Conservation (phyloP, 1,140 invertebrate species). For the Bombus pyrosoma region DNA sequence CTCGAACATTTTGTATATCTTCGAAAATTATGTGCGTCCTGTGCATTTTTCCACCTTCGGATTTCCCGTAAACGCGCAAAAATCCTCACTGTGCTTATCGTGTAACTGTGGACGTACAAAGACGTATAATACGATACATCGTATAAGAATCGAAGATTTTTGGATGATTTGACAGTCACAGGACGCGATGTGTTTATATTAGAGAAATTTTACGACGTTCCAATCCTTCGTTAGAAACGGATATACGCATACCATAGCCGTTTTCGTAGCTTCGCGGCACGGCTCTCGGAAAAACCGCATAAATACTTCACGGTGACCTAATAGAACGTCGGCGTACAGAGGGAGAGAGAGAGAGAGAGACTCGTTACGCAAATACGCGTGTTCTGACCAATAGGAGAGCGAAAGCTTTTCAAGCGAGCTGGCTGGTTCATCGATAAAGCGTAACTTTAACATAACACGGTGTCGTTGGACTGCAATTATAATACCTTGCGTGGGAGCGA, state of each 20-base stretch:
- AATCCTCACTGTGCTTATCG: too few species aligned
- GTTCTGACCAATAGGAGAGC: neutral
- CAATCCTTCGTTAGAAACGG: neutral
- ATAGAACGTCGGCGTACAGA: constrained; percentile 3
- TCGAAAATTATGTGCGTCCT: too few species aligned
- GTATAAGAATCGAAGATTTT: too few species aligned
- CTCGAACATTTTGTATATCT: too few species aligned
- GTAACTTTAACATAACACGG: neutral
- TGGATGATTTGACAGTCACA: neutral
- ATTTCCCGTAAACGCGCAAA: too few species aligned
- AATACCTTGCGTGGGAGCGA: neutral
- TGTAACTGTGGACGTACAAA: too few species aligned
- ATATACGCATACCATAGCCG: neutral
- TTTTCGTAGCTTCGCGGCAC: neutral
- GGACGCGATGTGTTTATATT: neutral
- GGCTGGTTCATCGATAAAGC: constrained; percentile 17
- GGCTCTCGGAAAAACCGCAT: constrained; percentile 6
- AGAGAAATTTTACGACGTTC: neutral
- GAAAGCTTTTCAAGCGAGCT: constrained; percentile 2
- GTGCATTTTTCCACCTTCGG: too few species aligned
- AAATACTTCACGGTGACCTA: constrained; percentile 8
- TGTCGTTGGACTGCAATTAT: neutral
- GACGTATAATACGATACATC: too few species aligned
- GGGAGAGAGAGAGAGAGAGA: neutral
- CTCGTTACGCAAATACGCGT: constrained; percentile 1